Percentiles rank a stretch among this genome's conserved stretches.
phyloP scores from a whole-genome alignment of 2,888 invertebrate genomes.

The Morpho helenor region DNA sequence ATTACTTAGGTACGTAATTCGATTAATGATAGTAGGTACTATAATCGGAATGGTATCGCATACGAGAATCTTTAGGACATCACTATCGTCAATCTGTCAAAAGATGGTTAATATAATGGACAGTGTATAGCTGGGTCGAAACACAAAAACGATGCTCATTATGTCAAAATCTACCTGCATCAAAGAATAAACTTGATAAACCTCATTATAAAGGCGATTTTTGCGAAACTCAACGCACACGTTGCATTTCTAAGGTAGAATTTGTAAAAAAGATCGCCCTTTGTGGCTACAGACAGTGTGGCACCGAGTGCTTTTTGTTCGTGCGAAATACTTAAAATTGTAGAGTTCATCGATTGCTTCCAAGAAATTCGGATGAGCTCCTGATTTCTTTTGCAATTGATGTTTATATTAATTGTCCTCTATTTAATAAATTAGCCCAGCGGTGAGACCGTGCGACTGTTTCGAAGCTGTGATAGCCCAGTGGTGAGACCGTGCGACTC shows the following conservation, averaged over 20 bases:
- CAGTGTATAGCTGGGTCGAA: constrained; percentile 42
- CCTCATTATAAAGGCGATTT: constrained; percentile 39
- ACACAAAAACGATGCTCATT: constrained; percentile 63
- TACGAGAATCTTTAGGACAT: too few species aligned
- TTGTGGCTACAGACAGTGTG: constrained; percentile 74
- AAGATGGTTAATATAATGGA: too few species aligned
- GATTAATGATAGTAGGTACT: too few species aligned
- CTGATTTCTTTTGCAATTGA: constrained; percentile 10
- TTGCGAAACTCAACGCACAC: constrained; percentile 34
- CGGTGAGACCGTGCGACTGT: too few species aligned
- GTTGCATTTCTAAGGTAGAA: constrained; percentile 68
- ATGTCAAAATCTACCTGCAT: constrained; percentile 38
- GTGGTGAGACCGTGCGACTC: too few species aligned
- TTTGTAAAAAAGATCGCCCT: constrained; percentile 58
- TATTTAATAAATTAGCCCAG: not conserved
- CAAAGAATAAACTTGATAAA: constrained; percentile 38
- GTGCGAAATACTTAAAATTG: constrained; percentile 51
- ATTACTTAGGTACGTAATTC: too few species aligned
- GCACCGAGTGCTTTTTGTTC: constrained; percentile 69
- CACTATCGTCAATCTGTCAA: too few species aligned
- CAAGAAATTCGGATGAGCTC: constrained; percentile 48
- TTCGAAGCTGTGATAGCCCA: too few species aligned
- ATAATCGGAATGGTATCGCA: too few species aligned
- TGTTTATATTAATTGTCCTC: constrained; percentile 15
- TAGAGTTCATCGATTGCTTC: constrained; percentile 54